Base-by-base conservation (phyloP, 2,888 invertebrate species). In the Leucophenga maculata region DNA sequence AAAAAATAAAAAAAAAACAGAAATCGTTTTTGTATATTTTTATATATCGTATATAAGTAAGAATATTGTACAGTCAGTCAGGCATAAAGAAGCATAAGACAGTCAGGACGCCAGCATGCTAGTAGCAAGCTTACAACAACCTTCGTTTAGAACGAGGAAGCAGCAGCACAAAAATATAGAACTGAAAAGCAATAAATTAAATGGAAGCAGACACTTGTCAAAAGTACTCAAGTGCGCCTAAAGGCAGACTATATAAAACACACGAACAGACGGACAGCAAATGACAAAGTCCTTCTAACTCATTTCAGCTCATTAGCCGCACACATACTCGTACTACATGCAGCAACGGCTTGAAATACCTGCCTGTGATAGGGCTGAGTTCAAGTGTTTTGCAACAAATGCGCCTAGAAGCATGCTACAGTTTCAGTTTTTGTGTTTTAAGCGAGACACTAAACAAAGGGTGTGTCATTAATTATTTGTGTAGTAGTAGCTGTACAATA, bases 181-280 rank as follows among this genome's bases (percentile, higher is more conserved):
- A 54, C 54, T 20, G 22, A 18, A 54, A 31, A 57, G 65, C 65
- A 65, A 65, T 80, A 80, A 83, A 80, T 80, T 79, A 75, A 81
- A 83, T 83, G 78, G 76, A 81, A 74, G 76, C 72, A 71, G 72
- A 31, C 71, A 69, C 78, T 72, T 75, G 82, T 80, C 80, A 80
- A 79, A 82, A 72, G 70, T 57, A 26, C 31, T 22, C 31, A 22
- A 57, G 57, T 20, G 11, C n/a, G 31, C 31, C 57, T 57, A 57
- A 22, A 57, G 18, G 57, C n/a, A 26, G 31, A 31, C 31, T 26
- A 57, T n/a, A 31, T 8, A 57, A n/a, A 26, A 57, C 31, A 26
- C 20, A 57, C 26, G 26, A 20, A 26, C 26, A 26, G 26, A n/a
- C 57, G 6, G 18, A 20, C 18, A 55, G 22, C 22, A 6, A 55